These are phyloP conservation scores for Dipodomys ordii DNA, from an alignment of 2,113 vertebrate genomes.

Conservation along the genomic window DNA sequence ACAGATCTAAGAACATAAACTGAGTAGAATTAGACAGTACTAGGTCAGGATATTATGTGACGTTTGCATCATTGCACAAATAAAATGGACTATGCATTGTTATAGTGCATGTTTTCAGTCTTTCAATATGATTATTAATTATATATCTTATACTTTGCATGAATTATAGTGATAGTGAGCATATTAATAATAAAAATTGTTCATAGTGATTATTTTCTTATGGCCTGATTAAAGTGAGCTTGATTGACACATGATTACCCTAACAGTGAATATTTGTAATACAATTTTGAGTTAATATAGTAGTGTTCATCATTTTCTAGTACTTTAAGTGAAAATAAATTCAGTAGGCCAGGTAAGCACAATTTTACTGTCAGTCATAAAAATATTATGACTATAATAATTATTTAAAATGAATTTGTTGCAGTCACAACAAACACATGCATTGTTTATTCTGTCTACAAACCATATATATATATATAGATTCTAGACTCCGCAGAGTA, in stretches of 20 bases:
- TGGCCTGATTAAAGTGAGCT: conserved; percentile 40
- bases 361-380: neutral
- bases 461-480: neutral
- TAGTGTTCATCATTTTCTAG: conserved; percentile 34
- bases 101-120: conserved; percentile 54
- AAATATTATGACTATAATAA: neutral
- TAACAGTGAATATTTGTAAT: conserved; percentile 36
- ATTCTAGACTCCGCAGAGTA: conserved; percentile 1
- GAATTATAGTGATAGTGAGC: conserved; percentile 61
- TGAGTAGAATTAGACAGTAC: conserved; percentile 42
- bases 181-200: conserved; percentile 61
- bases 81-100: conserved; percentile 59
- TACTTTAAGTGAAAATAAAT: conserved; percentile 28
- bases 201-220: conserved; percentile 53
- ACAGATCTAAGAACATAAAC: conserved; percentile 32
- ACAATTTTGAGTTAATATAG: conserved; percentile 8
- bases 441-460: neutral
- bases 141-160: conserved; percentile 52
- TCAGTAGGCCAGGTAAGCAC: conserved; percentile 27
- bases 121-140: conserved; percentile 54
- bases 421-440: neutral
- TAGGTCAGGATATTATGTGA: conserved; percentile 32
- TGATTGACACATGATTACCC: conserved; percentile 44
- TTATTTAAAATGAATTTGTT: conserved; percentile 34
- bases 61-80: conserved; percentile 52